Evolutionary conservation across 2,113 vertebrate genomes (phyloP).

Genomic region (Cebus imitator): DNA sequence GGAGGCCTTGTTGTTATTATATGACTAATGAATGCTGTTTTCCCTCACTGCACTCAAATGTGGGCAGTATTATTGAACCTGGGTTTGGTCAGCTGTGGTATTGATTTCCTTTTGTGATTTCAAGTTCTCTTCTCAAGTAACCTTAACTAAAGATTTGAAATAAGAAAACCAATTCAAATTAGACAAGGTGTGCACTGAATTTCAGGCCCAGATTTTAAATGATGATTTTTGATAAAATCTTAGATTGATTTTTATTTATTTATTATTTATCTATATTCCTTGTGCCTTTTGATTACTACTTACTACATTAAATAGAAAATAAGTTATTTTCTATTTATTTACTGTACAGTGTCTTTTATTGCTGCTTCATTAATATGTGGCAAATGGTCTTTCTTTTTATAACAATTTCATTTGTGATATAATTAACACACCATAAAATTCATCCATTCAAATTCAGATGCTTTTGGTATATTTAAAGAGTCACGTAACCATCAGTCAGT

Average conservation of each 20-base stretch:
- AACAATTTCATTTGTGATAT: neutral
- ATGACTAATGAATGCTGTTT: conserved; percentile 74
- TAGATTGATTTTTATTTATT: neutral
- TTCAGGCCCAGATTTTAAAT: conserved; percentile 46
- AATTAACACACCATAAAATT: neutral
- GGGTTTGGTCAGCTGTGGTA: conserved; percentile 72
- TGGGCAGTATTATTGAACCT: conserved; percentile 62
- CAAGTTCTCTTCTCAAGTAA: conserved; percentile 66
- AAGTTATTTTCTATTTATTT: neutral
- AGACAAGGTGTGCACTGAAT: conserved; percentile 31
- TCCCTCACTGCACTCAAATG: conserved; percentile 56
- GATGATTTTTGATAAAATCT: conserved; percentile 23
- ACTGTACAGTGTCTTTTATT: neutral
- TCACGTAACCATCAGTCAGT: neutral
- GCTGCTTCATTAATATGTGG: neutral
- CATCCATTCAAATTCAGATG: neutral
- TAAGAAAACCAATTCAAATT: conserved; percentile 59
- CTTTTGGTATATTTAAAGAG: neutral
- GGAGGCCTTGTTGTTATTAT: conserved; percentile 65
- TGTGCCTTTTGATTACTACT: neutral
- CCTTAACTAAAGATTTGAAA: conserved; percentile 68
- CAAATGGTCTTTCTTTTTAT: neutral
- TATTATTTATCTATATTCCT: neutral
- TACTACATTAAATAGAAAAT: neutral
- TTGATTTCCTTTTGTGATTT: conserved; percentile 75